These are phyloP conservation scores for Gandaritis pyraliata DNA, from an alignment of 2,888 invertebrate species.

Conservation along the genomic window DNA sequence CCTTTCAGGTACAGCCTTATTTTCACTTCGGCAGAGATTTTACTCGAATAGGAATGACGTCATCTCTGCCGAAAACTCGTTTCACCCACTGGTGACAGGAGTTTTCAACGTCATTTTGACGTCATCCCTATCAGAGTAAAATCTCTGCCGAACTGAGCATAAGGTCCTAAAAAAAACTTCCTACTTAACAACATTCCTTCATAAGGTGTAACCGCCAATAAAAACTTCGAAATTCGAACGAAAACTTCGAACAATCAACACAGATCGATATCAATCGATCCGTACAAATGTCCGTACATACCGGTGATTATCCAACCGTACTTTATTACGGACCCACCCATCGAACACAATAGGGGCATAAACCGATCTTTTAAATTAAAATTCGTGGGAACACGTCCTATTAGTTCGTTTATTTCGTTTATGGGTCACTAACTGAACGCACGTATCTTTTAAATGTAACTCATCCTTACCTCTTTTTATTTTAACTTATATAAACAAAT, in stretches of 20 bases:
- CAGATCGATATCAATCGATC: conserved; percentile 45
- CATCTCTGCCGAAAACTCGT: too few relatives aligned
- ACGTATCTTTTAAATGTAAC: conserved; percentile 1
- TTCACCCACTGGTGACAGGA: too few relatives aligned
- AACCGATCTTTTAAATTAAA: conserved; percentile 51
- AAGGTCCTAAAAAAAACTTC: background rate
- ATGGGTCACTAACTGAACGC: conserved; percentile 39
- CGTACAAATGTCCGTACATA: conserved; percentile 51
- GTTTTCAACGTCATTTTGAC: too few relatives aligned
- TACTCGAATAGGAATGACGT: too few relatives aligned
- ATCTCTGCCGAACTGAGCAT: too few relatives aligned
- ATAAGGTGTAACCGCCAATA: conserved; percentile 20
- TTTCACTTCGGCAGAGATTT: too few relatives aligned
- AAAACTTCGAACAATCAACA: conserved; percentile 44
- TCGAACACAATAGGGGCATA: conserved; percentile 43
- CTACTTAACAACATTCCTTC: background rate
- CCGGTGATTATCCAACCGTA: conserved; percentile 57
- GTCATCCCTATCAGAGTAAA: too few relatives aligned
- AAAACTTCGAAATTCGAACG: conserved; percentile 17
- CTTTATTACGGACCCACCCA: conserved; percentile 59
- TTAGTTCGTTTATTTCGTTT: conserved; percentile 42
- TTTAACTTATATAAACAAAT: too few relatives aligned
- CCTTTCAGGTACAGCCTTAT: too few relatives aligned
- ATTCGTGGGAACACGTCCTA: conserved; percentile 56
- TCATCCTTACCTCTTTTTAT: background rate